phyloP scores from a whole-genome alignment of 2,797 vertebrate species.

The Lateolabrax maculatus region DNA sequence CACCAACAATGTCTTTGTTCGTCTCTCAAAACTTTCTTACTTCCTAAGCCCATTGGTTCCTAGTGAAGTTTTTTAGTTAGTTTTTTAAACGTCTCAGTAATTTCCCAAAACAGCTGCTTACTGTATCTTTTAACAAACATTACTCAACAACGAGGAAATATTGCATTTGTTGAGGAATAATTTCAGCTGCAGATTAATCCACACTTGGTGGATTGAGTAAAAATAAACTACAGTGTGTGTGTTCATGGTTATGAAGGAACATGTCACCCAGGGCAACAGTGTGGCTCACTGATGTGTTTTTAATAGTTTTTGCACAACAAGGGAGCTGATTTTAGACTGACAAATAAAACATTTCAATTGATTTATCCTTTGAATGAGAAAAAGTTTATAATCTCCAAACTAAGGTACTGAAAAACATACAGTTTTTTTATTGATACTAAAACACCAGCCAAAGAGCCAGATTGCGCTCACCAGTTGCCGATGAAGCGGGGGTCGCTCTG shows the following conservation, averaged over 20 bases:
- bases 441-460: not conserved
- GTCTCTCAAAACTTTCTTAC: not conserved
- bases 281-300: too few species aligned
- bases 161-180: not conserved
- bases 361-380: not conserved
- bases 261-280: too few species aligned
- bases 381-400: not conserved
- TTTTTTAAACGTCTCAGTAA: too few species aligned
- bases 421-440: not conserved
- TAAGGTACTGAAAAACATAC: not conserved
- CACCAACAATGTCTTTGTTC: too few species aligned
- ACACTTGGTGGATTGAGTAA: not conserved
- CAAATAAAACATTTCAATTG: not conserved
- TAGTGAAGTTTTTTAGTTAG: not conserved
- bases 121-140: not conserved
- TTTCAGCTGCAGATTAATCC: not conserved
- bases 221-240: too few species aligned
- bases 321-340: not conserved
- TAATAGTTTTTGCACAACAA: too few species aligned
- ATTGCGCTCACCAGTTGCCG: slow-evolving; percentile 92
- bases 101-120: too few species aligned
- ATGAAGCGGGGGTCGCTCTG: slow-evolving; percentile 98
- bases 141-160: not conserved
- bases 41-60: not conserved
- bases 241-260: too few species aligned